A percentile compares a stretch with the other conserved stretches of the same genome.
phyloP scores from a whole-genome alignment of 35 echinoderm and acorn worm species.

The Strongylocentrotus purpuratus region DNA sequence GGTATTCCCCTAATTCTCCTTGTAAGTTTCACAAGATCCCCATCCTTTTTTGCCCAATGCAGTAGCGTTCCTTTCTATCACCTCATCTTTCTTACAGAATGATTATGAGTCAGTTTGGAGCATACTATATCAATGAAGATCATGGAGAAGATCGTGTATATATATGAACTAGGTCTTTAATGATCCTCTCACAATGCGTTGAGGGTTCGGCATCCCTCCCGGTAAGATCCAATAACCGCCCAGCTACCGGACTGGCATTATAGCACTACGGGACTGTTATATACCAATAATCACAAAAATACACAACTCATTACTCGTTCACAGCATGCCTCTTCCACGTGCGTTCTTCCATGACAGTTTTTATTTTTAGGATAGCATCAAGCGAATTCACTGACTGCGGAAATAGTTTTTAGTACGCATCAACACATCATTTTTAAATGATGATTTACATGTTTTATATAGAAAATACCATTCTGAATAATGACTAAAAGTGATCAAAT shows the following conservation, averaged over 20 bases:
- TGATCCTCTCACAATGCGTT: neutral
- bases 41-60: too few relatives aligned
- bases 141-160: neutral
- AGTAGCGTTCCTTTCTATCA: too few relatives aligned
- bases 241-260: constrained; percentile 11
- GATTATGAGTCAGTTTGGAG: too few relatives aligned
- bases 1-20: too few relatives aligned
- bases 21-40: too few relatives aligned
- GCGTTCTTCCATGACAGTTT: neutral
- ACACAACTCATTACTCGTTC: constrained; percentile 5
- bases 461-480: too few relatives aligned
- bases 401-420: too few relatives aligned
- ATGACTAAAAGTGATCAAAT: too few relatives aligned
- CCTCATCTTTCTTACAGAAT: too few relatives aligned
- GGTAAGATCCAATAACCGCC: neutral
- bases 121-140: too few relatives aligned
- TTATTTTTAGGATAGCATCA: neutral
- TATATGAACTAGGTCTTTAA: neutral
- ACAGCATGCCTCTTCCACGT: neutral
- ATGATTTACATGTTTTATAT: neutral
- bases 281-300: constrained; percentile 25
- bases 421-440: neutral
- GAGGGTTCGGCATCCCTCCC: neutral
- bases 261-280: constrained; percentile 6
- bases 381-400: neutral